Evolutionary conservation across 1,140 invertebrate genomes (phyloP), one percentile per base, ranked within the genome.

Genomic region (Dinothrombium tinctorium): DNA sequence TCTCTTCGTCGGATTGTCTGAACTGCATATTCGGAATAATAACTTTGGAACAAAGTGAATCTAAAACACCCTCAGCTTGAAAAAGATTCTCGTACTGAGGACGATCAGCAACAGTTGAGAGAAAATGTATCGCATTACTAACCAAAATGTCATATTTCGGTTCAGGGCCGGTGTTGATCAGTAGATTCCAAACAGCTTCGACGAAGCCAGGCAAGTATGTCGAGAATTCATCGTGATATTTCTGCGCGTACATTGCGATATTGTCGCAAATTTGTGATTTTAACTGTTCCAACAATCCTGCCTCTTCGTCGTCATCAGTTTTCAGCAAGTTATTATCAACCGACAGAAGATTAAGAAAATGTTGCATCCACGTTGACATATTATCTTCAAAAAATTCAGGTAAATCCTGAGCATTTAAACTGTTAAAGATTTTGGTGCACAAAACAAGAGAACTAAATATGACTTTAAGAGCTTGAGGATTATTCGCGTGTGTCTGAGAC

Each of bases 321-420:
- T 56, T 53, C 6, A 69, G 51, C 1, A 63, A 45, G 33, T 57
- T 56, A 47, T 83, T 74, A 57, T 90, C 71, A 5, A 64, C 62
- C 48, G 68, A 73, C 8, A 96, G 60, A 7, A 96, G 64, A 32
- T 66, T 69, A 23, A 83, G 69, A 49, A 95, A 86, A 55, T 83
- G 72, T 0, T 65, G 66, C 86, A 96, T 92, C 90, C 90, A 98
- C 11, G 66, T 67, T 37, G 65, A 62, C 74, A 96, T 92, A 54
- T 94, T 87, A 54, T 98, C 90, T 60, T 96, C 89, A 63, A 96
- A 96, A 64, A 83, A 90, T 63, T 96, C 89, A 0, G 90, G 89
- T 47, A 98, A 61, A 64, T 98, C 90, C 68, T 92, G 86, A 49
- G 71, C 84, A 61, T 95, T 96, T 4, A 98, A 66, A 3, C 84